Evolutionary conservation across 2,888 invertebrate species (phyloP).

Genomic region (Cylindroiulus punctatus): DNA sequence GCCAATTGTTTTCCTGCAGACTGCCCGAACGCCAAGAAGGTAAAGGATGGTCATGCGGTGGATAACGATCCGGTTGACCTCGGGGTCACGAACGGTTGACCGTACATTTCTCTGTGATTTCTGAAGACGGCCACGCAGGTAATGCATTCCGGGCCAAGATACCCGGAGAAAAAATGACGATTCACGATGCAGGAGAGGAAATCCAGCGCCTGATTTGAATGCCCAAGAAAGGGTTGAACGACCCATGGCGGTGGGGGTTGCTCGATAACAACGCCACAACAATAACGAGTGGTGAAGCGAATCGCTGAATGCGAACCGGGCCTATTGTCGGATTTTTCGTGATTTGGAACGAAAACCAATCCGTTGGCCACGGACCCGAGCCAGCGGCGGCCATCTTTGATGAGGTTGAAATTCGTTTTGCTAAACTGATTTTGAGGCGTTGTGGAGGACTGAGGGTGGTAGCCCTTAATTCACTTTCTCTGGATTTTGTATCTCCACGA

Average conservation of each 20-base stretch:
- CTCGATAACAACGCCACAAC: neutral
- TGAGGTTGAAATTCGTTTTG: neutral
- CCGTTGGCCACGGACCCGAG: neutral
- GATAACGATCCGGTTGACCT: constrained; percentile 13
- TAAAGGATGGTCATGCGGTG: neutral
- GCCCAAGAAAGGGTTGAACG: constrained; percentile 16
- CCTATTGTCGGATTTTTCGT: neutral
- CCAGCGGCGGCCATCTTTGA: neutral
- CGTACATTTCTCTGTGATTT: neutral
- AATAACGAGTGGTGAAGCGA: constrained; percentile 23
- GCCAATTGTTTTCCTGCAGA: neutral
- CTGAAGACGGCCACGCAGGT: constrained; percentile 6
- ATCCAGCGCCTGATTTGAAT: neutral
- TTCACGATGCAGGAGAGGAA: neutral
- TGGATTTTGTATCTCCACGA: no score
- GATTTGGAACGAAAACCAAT: neutral
- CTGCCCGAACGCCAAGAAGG: neutral
- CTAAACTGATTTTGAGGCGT: neutral
- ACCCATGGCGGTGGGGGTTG: neutral
- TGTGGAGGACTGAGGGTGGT: no score
- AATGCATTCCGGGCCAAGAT: constrained; percentile 13
- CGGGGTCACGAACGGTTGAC: constrained; percentile 16
- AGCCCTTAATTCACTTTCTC: no score
- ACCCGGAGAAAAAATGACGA: neutral
- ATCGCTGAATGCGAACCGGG: neutral